phyloP scores from a whole-genome alignment of 1,140 invertebrate species.

The Lordiphosa collinella region DNA sequence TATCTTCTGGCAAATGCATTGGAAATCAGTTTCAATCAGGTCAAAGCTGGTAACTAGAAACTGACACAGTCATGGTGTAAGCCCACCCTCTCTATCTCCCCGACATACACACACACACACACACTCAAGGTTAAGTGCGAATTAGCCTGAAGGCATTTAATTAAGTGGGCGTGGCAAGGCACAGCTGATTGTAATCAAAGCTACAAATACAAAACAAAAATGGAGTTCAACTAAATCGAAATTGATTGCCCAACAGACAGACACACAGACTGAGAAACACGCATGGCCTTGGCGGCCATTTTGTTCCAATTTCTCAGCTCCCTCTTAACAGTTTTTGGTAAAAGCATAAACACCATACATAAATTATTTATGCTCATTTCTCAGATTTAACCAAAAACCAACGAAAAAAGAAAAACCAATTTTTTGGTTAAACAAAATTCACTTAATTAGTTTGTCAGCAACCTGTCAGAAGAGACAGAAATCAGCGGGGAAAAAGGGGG shows the following conservation, averaged over 20 bases:
- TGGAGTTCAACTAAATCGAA: constrained; percentile 58
- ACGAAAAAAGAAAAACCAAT: no score
- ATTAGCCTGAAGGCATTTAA: constrained; percentile 54
- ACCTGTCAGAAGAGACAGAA: background rate
- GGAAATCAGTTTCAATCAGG: constrained; percentile 29
- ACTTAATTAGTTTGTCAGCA: constrained; percentile 16
- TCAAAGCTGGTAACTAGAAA: constrained; percentile 8
- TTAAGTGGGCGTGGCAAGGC: constrained; percentile 57
- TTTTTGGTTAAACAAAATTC: constrained; percentile 11
- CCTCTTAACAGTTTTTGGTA: no score
- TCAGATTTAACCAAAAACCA: constrained; percentile 1
- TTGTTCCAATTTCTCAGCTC: constrained; percentile 6
- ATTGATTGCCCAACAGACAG: constrained; percentile 63
- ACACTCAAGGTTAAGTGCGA: constrained; percentile 41
- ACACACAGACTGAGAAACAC: constrained; percentile 10
- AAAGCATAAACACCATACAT: no score
- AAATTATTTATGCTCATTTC: no score
- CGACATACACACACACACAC: constrained; percentile 15
- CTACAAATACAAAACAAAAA: constrained; percentile 46
- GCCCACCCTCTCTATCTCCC: constrained; percentile 1
- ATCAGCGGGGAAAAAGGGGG: background rate
- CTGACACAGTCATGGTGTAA: background rate
- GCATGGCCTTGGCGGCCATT: constrained; percentile 45
- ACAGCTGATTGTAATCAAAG: constrained; percentile 53
- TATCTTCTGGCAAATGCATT: constrained; percentile 50